phyloP scores from a whole-genome alignment of 1,140 invertebrate species.

The Drosophila sturtevanti region DNA sequence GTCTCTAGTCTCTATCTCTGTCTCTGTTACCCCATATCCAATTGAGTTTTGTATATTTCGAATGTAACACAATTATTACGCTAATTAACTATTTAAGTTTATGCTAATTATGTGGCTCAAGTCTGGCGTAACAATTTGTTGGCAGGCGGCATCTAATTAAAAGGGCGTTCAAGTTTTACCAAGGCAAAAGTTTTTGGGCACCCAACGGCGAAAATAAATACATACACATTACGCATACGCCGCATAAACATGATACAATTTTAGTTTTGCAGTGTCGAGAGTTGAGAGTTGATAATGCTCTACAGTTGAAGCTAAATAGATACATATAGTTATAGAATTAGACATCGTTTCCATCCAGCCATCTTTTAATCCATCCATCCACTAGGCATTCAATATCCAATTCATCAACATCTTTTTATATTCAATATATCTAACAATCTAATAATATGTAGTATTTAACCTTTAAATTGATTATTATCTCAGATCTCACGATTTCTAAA shows the following conservation, averaged over 20 bases:
- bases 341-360: too few species aligned
- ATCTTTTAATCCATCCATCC: too few species aligned
- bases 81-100: conserved; percentile 77
- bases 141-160: conserved; percentile 48
- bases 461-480: too few species aligned
- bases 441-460: too few species aligned
- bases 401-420: too few species aligned
- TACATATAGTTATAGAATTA: not conserved
- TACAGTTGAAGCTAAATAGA: not conserved
- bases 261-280: not conserved
- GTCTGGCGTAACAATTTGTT: conserved; percentile 48
- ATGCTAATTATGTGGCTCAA: conserved; percentile 62
- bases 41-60: conserved; percentile 37
- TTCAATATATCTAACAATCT: too few species aligned
- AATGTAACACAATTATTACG: conserved; percentile 72
- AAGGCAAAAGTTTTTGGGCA: conserved; percentile 18
- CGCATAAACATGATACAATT: conserved; percentile 2
- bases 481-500: too few species aligned
- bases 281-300: not conserved
- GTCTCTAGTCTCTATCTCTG: not conserved
- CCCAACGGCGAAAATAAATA: not conserved
- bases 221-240: conserved; percentile 41
- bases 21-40: conserved; percentile 42
- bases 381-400: too few species aligned
- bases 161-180: conserved; percentile 20